phyloP scores from a whole-genome alignment of 2,113 vertebrate genomes.

The Varanus salvator region DNA sequence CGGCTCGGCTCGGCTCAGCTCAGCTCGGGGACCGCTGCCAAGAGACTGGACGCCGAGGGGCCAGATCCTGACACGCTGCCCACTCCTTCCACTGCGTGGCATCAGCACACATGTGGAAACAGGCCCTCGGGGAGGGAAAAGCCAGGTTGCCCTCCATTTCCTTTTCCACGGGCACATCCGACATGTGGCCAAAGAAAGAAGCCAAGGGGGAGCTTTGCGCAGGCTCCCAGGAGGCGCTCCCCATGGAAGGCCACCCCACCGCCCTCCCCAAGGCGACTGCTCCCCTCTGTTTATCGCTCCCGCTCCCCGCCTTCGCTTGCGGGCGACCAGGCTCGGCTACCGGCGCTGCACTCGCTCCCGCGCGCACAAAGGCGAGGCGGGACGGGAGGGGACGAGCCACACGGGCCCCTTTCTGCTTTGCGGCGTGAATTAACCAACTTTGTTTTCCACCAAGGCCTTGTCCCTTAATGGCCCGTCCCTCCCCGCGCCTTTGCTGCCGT shows the following conservation, averaged over 20 bases:
- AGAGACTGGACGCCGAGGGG: too few relatives aligned
- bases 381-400: neutral
- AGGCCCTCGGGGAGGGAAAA: neutral
- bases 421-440: constrained; percentile 43
- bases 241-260: neutral
- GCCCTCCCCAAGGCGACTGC: too few relatives aligned
- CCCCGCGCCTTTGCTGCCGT: constrained; percentile 12
- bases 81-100: neutral
- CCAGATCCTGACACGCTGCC: too few relatives aligned
- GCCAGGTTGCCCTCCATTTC: too few relatives aligned
- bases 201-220: neutral
- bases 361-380: neutral
- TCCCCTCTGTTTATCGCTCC: neutral
- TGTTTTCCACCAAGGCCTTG: constrained; percentile 35
- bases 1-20: too few relatives aligned
- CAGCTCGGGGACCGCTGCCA: too few relatives aligned
- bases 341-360: too few relatives aligned
- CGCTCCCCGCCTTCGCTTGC: neutral
- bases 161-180: neutral
- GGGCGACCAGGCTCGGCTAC: neutral
- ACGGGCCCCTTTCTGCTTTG: neutral
- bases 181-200: neutral
- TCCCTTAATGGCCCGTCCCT: constrained; percentile 23
- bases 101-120: neutral
- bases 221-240: too few relatives aligned